phyloP scores from a whole-genome alignment of 1,140 invertebrate genomes.

The Caerostris darwini region DNA sequence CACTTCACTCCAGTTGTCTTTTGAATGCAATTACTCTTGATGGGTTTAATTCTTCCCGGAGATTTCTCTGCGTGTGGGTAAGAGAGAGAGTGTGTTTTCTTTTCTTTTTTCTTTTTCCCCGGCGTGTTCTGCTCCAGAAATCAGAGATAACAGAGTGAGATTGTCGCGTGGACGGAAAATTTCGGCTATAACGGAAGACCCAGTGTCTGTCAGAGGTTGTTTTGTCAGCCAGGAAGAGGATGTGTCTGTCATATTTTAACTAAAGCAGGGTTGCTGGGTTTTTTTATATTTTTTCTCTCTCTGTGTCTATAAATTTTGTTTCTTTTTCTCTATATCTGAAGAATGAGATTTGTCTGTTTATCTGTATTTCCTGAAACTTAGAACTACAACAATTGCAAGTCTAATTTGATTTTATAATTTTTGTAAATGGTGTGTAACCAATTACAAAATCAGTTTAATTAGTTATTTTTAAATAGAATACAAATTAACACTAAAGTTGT shows the following conservation, averaged over 20 bases:
- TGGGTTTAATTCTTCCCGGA: background rate
- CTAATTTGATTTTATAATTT: no score
- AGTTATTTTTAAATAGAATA: no score
- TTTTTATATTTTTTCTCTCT: no score
- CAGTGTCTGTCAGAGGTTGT: background rate
- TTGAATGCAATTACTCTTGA: slow-evolving; percentile 1
- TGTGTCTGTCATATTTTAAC: background rate
- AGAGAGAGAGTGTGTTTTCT: background rate
- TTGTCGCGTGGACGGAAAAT: background rate
- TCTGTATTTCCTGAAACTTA: no score
- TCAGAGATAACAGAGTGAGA: background rate
- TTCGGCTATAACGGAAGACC: background rate
- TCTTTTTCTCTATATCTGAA: no score
- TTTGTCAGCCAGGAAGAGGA: background rate
- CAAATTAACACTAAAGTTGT: no score
- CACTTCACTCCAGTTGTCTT: background rate
- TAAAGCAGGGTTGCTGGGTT: background rate
- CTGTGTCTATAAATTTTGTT: no score
- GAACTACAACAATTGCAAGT: no score
- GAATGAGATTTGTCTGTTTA: no score
- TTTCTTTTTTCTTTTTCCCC: no score
- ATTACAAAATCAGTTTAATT: no score
- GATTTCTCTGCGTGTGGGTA: background rate
- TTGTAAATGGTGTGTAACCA: no score
- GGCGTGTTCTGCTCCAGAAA: background rate